These are phyloP conservation scores for Ricordea florida DNA, from an alignment of 92 coral and sea anemone species.

Conservation along the genomic window DNA sequence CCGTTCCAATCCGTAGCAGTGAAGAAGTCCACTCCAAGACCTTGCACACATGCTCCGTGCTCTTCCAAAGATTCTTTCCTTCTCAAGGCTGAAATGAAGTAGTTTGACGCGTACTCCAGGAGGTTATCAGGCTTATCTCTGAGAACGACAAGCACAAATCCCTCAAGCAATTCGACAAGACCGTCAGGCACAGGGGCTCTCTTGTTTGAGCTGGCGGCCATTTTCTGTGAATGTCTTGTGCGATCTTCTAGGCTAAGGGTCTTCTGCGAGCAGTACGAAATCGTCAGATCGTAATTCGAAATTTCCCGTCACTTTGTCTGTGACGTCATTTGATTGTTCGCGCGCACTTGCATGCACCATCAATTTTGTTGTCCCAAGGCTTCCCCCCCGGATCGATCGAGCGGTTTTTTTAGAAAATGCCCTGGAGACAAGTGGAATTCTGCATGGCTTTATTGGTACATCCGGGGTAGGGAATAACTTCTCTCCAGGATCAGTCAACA, in stretches of 20 bases:
- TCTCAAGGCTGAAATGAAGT: constrained; percentile 55
- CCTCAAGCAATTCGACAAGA: constrained; percentile 89
- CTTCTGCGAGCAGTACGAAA: too few relatives aligned
- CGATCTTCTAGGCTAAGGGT: too few relatives aligned
- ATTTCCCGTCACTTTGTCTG: background rate
- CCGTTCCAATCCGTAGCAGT: constrained; percentile 78
- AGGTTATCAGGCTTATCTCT: constrained; percentile 82
- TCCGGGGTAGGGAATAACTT: too few relatives aligned
- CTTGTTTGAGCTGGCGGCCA: constrained; percentile 4
- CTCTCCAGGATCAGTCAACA: too few relatives aligned
- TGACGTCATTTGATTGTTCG: background rate
- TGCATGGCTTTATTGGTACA: too few relatives aligned
- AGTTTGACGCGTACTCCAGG: constrained; percentile 75
- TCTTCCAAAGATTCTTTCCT: constrained; percentile 61
- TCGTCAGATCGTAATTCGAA: too few relatives aligned
- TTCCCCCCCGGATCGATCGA: too few relatives aligned
- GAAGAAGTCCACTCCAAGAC: constrained; percentile 77
- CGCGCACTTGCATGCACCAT: constrained; percentile 22
- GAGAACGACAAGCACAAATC: constrained; percentile 78
- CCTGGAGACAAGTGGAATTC: too few relatives aligned
- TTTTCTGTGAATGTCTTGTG: background rate
- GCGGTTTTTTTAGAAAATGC: too few relatives aligned
- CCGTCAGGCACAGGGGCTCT: constrained; percentile 74
- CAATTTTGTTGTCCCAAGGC: background rate
- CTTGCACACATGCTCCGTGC: constrained; percentile 74